These are phyloP conservation scores for Hemicrepidius hirtus DNA, from an alignment of 2,888 invertebrate genomes.

Conservation along the genomic window DNA sequence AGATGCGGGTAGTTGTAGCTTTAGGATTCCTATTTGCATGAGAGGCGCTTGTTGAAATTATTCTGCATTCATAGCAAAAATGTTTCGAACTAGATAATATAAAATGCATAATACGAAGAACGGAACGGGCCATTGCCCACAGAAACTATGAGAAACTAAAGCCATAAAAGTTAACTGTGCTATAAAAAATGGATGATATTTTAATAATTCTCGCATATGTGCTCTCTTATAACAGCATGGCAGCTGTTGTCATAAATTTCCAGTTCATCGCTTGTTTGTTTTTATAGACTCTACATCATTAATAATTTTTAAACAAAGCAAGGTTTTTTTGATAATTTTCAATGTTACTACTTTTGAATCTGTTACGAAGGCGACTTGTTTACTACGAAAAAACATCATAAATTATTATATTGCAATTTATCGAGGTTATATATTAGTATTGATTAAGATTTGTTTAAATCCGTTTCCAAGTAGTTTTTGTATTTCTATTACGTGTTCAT, in stretches of 20 bases:
- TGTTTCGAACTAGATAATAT: slow-evolving; percentile 35
- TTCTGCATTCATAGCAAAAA: slow-evolving; percentile 2
- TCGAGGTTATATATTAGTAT: not conserved
- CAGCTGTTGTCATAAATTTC: slow-evolving; percentile 50
- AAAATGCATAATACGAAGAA: slow-evolving; percentile 46
- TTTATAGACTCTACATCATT: slow-evolving; percentile 28
- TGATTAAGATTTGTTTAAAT: no score
- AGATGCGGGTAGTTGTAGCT: not conserved
- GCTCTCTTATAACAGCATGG: slow-evolving; percentile 42
- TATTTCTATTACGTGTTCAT: no score
- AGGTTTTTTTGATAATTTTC: not conserved
- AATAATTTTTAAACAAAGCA: slow-evolving; percentile 1
- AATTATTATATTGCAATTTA: not conserved
- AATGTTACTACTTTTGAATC: not conserved
- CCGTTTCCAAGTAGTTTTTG: no score
- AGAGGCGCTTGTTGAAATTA: not conserved
- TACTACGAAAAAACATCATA: not conserved
- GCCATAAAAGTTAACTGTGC: slow-evolving; percentile 51
- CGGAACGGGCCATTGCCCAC: slow-evolving; percentile 48
- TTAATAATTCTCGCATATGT: slow-evolving; percentile 54
- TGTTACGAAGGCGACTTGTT: not conserved
- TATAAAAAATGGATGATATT: slow-evolving; percentile 52
- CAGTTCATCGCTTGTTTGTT: slow-evolving; percentile 42
- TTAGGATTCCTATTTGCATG: not conserved
- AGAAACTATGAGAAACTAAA: slow-evolving; percentile 52